Base-by-base conservation (phyloP, 2,888 invertebrate species). In the Xestia ashworthii region DNA sequence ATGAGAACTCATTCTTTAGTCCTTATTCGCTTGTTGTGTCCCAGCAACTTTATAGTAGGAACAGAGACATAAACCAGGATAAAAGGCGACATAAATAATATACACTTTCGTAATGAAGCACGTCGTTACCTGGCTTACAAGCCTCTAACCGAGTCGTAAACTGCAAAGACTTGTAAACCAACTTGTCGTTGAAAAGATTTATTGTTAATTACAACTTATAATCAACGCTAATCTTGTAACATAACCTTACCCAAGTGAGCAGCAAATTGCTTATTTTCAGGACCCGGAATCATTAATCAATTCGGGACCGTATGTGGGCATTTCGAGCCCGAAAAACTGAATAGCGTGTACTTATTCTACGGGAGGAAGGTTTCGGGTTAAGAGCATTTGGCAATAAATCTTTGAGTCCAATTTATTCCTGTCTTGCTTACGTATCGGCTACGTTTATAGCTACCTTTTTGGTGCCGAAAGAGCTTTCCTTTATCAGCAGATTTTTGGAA, bases 371-470 rank as follows among this genome's bases (percentile, higher is more conserved):
- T 91, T 92, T 91, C 91, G 94, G 93, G 95, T 94, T 96, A 95
- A 96, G 93, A 96, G 96, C 95, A 94, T 95, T 96, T 91, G 94
- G 94, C 92, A 93, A 96, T 96, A 96, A 96, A 96, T 96, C 95
- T 90, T 92, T 89, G 89, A 91, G 92, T 90, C 93, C 95, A 95
- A 95, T 96, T 95, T 95, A 95, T 95, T 94, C 93, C 93, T 94
- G 94, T 94, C 94, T 93, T 91, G 92, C 90, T 92, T 93, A 91
- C 92, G 92, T 94, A 93, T 94, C 91, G 93, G 92, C 91, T 91
- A 91, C 93, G 90, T 93, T 95, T 94, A 93, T 92, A 90, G 91
- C 89, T 89, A 92, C 94, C 94, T 94, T 94, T 94, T 93, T 87
- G 89, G 92, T 91, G 90, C 90, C 88, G 90, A 92, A 92, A 90